phyloP scores from a whole-genome alignment of 2,888 invertebrate genomes.

The Drosophila recens region DNA sequence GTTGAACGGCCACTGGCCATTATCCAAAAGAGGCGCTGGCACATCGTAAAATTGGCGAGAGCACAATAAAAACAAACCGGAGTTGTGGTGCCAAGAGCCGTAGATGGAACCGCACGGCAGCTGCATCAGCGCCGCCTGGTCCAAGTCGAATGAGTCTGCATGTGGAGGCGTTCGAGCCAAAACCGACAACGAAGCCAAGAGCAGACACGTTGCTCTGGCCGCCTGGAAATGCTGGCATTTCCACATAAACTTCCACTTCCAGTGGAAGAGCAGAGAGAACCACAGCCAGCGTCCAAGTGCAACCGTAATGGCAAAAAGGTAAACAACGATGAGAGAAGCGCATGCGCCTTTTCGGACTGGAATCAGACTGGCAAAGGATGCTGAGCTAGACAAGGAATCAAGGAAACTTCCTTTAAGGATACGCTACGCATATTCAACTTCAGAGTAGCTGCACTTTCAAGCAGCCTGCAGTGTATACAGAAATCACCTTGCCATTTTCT shows the following conservation, averaged over 20 bases:
- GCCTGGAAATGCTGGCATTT: slow-evolving; percentile 41
- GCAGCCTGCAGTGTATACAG: background rate
- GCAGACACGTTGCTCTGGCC: slow-evolving; percentile 31
- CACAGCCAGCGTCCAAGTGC: slow-evolving; percentile 47
- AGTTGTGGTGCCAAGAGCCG: slow-evolving; percentile 25
- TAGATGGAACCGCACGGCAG: slow-evolving; percentile 33
- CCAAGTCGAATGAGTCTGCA: slow-evolving; percentile 74
- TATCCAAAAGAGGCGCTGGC: slow-evolving; percentile 31
- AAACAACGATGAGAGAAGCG: slow-evolving; percentile 47
- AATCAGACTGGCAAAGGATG: slow-evolving; percentile 15
- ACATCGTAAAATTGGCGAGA: slow-evolving; percentile 59
- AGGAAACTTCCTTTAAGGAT: background rate
- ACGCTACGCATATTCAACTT: background rate
- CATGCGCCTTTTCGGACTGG: slow-evolving; percentile 48
- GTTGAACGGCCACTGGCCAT: slow-evolving; percentile 29
- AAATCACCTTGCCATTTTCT: slow-evolving; percentile 28
- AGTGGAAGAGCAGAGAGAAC: slow-evolving; percentile 25
- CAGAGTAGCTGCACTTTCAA: background rate
- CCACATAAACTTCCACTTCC: slow-evolving; percentile 31
- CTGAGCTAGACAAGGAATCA: slow-evolving; percentile 8
- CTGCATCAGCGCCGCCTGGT: slow-evolving; percentile 70
- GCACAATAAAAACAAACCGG: slow-evolving; percentile 54
- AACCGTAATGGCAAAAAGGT: slow-evolving; percentile 51
- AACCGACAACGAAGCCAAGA: slow-evolving; percentile 17
- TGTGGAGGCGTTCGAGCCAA: slow-evolving; percentile 67